phyloP scores from a whole-genome alignment of 2,797 vertebrate genomes.

The Falco cherrug region DNA sequence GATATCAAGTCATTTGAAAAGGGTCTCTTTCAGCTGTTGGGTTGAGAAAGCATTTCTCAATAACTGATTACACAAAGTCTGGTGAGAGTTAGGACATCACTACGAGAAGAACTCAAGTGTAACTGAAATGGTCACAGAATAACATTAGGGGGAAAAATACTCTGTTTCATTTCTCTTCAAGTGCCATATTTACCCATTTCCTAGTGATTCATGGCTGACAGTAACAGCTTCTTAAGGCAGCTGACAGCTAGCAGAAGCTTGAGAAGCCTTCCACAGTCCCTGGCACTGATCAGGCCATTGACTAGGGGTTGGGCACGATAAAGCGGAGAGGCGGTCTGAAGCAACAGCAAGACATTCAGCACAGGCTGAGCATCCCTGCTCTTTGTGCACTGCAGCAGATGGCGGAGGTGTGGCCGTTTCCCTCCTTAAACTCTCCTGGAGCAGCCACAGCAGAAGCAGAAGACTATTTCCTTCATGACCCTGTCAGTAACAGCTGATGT shows the following conservation, averaged over 20 bases:
- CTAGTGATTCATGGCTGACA: fast-evolving
- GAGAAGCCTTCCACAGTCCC: neutral
- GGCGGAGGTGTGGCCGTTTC: neutral
- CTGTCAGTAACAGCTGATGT: neutral
- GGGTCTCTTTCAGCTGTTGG: neutral
- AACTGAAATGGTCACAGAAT: neutral
- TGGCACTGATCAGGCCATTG: neutral
- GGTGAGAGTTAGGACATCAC: neutral
- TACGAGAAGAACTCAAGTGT: neutral
- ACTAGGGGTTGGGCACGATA: neutral
- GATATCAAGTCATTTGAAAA: neutral
- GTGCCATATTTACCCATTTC: neutral
- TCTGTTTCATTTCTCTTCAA: neutral
- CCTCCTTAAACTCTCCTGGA: neutral
- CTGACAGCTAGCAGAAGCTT: neutral
- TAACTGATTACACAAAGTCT: neutral
- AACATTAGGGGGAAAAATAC: neutral
- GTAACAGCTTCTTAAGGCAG: neutral
- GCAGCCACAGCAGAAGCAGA: fast-evolving
- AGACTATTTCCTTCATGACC: neutral
- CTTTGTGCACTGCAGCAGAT: neutral
- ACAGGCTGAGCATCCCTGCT: neutral
- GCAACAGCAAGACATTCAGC: neutral
- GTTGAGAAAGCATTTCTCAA: neutral
- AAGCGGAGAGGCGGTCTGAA: neutral